These are phyloP conservation scores for Poeciliopsis retropinna DNA, from an alignment of 2,113 vertebrate genomes.

Conservation along the genomic window DNA sequence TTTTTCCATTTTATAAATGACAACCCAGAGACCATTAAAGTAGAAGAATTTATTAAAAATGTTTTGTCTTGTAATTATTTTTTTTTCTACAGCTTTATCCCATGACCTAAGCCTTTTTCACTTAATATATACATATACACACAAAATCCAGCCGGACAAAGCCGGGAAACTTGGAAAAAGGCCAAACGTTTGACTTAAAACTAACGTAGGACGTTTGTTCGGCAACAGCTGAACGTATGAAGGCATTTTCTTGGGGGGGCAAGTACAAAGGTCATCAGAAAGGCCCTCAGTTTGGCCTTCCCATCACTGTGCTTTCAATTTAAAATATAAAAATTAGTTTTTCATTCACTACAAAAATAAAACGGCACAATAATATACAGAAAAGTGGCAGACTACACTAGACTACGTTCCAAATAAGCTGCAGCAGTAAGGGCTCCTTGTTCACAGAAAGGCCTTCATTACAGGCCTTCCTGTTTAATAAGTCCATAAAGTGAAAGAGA, in stretches of 20 bases:
- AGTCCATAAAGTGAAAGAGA: not conserved
- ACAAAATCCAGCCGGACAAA: slow-evolving; percentile 1
- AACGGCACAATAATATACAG: not conserved
- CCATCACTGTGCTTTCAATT: not conserved
- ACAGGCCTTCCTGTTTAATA: not conserved
- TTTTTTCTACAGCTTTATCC: too few relatives aligned
- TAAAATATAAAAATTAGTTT: not conserved
- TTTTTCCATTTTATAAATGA: too few relatives aligned
- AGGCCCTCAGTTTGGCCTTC: not conserved
- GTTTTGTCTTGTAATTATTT: not conserved
- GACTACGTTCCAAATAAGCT: not conserved
- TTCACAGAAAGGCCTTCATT: not conserved
- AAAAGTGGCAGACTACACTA: not conserved
- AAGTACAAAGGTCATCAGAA: not conserved
- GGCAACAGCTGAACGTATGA: not conserved
- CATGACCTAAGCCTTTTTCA: not conserved
- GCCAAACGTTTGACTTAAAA: not conserved
- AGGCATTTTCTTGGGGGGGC: not conserved
- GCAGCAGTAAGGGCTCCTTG: not conserved
- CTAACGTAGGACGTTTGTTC: not conserved
- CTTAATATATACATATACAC: not conserved
- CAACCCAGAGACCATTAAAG: not conserved
- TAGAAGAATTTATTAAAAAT: not conserved
- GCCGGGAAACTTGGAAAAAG: slow-evolving; percentile 1
- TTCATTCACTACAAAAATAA: not conserved